These are phyloP conservation scores for Sinocyclocheilus anshuiensis DNA, from an alignment of 2,113 vertebrate genomes.

Conservation along the genomic window DNA sequence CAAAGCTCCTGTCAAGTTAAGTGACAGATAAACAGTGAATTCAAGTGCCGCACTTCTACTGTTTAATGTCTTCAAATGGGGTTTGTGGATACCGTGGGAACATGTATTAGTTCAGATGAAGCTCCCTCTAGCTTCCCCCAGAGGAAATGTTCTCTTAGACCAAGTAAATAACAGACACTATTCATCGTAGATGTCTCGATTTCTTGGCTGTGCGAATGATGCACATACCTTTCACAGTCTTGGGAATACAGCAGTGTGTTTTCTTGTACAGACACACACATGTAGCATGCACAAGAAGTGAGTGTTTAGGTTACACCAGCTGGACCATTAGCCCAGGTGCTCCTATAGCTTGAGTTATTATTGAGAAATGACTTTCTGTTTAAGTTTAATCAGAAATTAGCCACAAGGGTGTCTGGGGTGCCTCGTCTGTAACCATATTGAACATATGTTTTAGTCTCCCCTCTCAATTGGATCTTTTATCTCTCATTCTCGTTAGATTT, in stretches of 20 bases:
- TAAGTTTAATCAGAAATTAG: conserved; percentile 29
- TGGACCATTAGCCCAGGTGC: conserved; percentile 19
- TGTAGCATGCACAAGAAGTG: neutral
- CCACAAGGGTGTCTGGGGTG: conserved; percentile 28
- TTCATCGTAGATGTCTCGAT: conserved; percentile 32
- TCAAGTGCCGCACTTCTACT: conserved; percentile 20
- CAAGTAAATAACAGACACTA: conserved; percentile 32
- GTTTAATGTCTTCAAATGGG: conserved; percentile 28
- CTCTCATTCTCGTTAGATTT: neutral
- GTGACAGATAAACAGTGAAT: conserved; percentile 45
- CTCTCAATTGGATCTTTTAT: neutral
- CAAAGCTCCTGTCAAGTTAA: conserved; percentile 43
- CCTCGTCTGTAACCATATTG: neutral
- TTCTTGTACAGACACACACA: neutral
- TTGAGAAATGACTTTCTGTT: neutral
- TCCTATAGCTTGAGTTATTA: neutral
- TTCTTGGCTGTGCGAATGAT: conserved; percentile 37
- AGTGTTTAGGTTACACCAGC: conserved; percentile 29
- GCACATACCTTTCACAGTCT: too few relatives aligned
- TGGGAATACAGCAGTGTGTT: too few relatives aligned
- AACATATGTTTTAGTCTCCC: neutral
- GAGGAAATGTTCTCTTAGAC: conserved; percentile 38
- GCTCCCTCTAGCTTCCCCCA: conserved; percentile 2
- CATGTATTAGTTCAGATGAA: conserved; percentile 40
- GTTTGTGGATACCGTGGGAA: conserved; percentile 7